phyloP scores from a whole-genome alignment of 1,140 invertebrate genomes.

The Heliothis virescens region DNA sequence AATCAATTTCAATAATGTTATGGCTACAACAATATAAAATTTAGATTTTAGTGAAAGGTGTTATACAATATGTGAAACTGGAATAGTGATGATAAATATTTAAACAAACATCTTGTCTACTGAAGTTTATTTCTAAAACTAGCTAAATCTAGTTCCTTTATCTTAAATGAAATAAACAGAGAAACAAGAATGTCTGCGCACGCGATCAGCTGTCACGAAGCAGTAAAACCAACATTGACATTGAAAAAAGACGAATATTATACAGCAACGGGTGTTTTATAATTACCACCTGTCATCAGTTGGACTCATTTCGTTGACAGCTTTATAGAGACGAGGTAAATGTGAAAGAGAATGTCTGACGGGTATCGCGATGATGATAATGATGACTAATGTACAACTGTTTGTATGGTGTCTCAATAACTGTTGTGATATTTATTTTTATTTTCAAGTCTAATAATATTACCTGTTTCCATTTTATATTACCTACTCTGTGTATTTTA shows the following conservation, averaged over 20 bases:
- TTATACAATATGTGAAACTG: slow-evolving; percentile 18
- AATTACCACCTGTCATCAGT: slow-evolving; percentile 62
- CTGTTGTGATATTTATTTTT: slow-evolving; percentile 14
- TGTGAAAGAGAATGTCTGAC: slow-evolving; percentile 23
- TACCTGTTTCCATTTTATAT: background rate
- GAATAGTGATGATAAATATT: slow-evolving; percentile 13
- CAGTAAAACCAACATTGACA: slow-evolving; percentile 65
- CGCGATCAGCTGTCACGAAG: slow-evolving; percentile 35
- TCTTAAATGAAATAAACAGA: slow-evolving; percentile 8
- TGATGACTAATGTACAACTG: slow-evolving; percentile 10
- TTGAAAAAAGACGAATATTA: slow-evolving; percentile 58
- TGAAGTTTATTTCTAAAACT: slow-evolving; percentile 28
- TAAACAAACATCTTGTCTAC: slow-evolving; percentile 9
- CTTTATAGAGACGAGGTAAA: slow-evolving; percentile 48
- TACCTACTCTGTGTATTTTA: background rate
- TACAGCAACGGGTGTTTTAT: slow-evolving; percentile 61
- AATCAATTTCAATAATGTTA: slow-evolving; percentile 40
- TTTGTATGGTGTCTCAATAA: slow-evolving; percentile 20
- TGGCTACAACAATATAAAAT: slow-evolving; percentile 16
- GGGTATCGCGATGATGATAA: slow-evolving; percentile 15
- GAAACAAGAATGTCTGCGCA: slow-evolving; percentile 33
- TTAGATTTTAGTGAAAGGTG: slow-evolving; percentile 41
- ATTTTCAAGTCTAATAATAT: background rate
- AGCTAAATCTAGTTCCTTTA: background rate
- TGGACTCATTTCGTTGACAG: slow-evolving; percentile 50